Evolutionary conservation across 2,797 vertebrate species (phyloP).

Genomic region (Glyptemys insculpta): DNA sequence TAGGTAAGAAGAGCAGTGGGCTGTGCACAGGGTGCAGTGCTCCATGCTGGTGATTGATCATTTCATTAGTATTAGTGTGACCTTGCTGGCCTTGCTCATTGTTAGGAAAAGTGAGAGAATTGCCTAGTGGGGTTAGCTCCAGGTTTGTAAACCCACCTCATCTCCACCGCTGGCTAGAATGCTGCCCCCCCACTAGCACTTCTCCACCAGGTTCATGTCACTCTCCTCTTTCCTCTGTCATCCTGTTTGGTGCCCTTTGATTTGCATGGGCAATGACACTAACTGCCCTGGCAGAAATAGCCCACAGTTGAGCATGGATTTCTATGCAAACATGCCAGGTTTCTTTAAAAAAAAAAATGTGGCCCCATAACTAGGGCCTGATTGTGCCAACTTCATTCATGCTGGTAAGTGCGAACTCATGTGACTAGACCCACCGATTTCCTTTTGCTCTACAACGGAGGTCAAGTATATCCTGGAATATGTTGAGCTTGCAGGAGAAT

Average conservation of each 20-base stretch:
- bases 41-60: not conserved
- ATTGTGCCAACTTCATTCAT: not conserved
- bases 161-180: not conserved
- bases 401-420: not conserved
- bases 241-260: not conserved
- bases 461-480: not conserved
- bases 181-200: not conserved
- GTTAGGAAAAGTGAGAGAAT: not conserved
- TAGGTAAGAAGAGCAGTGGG: constrained; percentile 81
- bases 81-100: not conserved
- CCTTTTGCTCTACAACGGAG: not conserved
- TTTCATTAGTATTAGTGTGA: not conserved
- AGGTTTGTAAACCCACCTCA: not conserved
- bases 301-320: not conserved
- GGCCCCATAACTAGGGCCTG: not conserved
- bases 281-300: not conserved
- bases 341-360: not conserved
- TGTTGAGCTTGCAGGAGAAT: not conserved
- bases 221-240: not conserved
- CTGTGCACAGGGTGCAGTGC: not conserved
- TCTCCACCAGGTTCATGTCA: not conserved
- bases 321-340: not conserved
- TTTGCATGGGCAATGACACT: not conserved
- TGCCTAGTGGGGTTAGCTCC: not conserved
- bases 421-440: not conserved